Evolutionary conservation across 2,797 vertebrate genomes (phyloP).

Genomic region (Brotula barbata): DNA sequence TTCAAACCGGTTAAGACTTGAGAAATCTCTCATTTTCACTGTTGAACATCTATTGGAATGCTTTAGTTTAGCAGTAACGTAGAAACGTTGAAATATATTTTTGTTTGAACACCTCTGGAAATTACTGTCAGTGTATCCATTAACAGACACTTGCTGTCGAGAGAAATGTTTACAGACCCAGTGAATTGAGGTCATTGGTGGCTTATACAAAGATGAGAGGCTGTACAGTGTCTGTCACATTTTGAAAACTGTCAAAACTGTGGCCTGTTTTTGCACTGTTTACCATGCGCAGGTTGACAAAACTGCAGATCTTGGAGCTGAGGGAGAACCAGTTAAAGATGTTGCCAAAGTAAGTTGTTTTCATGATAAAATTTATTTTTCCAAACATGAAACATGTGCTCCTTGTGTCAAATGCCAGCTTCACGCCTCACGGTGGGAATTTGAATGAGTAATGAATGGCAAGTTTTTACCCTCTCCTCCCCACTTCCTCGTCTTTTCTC

Average conservation of each 20-base stretch:
- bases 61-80: not conserved
- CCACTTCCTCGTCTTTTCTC: not conserved
- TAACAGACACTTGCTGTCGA: not conserved
- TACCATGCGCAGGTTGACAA: constrained; percentile 84
- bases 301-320: constrained; percentile 96
- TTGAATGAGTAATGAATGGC: constrained; percentile 9
- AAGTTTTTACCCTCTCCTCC: constrained; percentile 7
- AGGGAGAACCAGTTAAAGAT: constrained; percentile 98
- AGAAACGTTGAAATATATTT: not conserved
- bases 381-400: not conserved
- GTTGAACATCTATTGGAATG: not conserved
- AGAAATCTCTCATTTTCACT: not conserved
- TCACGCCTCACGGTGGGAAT: not conserved
- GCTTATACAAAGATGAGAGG: not conserved
- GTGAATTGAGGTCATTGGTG: not conserved
- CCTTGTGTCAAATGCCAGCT: no score
- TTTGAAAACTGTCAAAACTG: no score
- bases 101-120: not conserved
- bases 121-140: not conserved
- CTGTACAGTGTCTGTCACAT: not conserved
- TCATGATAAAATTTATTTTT: not conserved
- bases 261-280: not conserved
- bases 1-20: not conserved
- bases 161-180: not conserved
- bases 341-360: constrained; percentile 94